Percentiles rank a stretch among this genome's conserved stretches.
Evolutionary conservation across 2,888 invertebrate genomes (phyloP).

Genomic region (Cheilosia vulpina): DNA sequence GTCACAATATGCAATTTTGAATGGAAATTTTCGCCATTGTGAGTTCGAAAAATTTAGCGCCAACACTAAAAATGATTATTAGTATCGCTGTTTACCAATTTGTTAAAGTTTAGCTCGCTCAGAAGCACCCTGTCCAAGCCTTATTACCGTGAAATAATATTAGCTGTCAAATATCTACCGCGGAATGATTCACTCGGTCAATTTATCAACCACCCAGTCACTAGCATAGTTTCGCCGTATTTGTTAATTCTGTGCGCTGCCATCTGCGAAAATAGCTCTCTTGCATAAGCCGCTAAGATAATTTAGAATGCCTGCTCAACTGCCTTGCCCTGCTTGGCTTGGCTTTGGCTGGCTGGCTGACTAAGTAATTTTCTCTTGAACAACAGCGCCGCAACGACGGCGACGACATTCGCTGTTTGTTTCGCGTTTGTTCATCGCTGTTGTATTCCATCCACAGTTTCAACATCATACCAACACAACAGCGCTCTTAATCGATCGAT

Average conservation of each 20-base stretch:
- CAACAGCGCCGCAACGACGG: neutral
- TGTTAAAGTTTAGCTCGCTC: too few species aligned
- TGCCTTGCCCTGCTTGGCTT: conserved; percentile 32
- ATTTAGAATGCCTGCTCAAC: conserved; percentile 41
- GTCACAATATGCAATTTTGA: too few species aligned
- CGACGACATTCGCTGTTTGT: neutral
- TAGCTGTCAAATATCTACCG: too few species aligned
- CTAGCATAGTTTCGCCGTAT: conserved; percentile 17
- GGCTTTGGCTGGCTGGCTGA: neutral
- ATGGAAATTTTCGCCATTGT: too few species aligned
- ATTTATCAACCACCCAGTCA: neutral
- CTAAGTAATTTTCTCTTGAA: conserved; percentile 39
- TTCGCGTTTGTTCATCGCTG: neutral
- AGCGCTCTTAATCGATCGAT: conserved; percentile 41
- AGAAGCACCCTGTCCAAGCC: too few species aligned
- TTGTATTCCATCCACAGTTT: conserved; percentile 22
- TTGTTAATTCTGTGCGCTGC: conserved; percentile 20
- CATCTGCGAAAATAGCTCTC: conserved; percentile 37
- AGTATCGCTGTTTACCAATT: too few species aligned
- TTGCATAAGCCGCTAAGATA: conserved; percentile 36
- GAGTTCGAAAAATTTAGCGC: too few species aligned
- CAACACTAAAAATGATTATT: too few species aligned
- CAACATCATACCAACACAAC: conserved; percentile 35
- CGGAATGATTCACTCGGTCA: too few species aligned
- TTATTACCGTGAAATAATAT: too few species aligned